These are phyloP conservation scores for Zenarchopterus dispar DNA, from an alignment of 2,797 vertebrate genomes.

Conservation along the genomic window DNA sequence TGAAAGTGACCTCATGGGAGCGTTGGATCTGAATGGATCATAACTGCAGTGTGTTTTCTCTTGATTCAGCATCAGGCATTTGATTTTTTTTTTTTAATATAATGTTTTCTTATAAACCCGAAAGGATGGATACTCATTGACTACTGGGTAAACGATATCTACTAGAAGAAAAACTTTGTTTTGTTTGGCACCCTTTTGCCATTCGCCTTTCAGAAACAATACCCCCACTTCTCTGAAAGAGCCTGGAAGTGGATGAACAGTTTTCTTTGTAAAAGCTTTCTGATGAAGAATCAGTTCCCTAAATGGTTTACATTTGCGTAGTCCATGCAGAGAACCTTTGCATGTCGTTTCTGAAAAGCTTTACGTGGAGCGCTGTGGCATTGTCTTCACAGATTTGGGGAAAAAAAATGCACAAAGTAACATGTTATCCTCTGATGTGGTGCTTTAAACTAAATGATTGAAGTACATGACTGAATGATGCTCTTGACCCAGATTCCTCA, in stretches of 20 bases:
- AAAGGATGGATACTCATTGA: neutral
- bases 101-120: neutral
- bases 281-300: neutral
- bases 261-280: constrained; percentile 5
- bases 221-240: neutral
- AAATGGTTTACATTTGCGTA: neutral
- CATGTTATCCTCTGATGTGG: neutral
- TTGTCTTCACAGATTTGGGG: neutral
- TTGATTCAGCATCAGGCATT: neutral
- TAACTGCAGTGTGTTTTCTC: neutral
- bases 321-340: neutral
- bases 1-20: neutral
- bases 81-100: neutral
- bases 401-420: neutral
- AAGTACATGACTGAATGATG: neutral
- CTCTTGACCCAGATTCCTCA: constrained; percentile 1
- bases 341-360: neutral
- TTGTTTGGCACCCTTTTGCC: constrained; percentile 14
- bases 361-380: neutral
- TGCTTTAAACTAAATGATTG: neutral
- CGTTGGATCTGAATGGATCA: neutral
- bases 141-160: neutral
- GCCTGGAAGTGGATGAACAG: neutral
- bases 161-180: constrained; percentile 1
- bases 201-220: constrained; percentile 1